Evolutionary conservation across 2,113 vertebrate genomes (phyloP), one percentile per base, ranked within the genome.

Genomic region (Serilophus lunatus): DNA sequence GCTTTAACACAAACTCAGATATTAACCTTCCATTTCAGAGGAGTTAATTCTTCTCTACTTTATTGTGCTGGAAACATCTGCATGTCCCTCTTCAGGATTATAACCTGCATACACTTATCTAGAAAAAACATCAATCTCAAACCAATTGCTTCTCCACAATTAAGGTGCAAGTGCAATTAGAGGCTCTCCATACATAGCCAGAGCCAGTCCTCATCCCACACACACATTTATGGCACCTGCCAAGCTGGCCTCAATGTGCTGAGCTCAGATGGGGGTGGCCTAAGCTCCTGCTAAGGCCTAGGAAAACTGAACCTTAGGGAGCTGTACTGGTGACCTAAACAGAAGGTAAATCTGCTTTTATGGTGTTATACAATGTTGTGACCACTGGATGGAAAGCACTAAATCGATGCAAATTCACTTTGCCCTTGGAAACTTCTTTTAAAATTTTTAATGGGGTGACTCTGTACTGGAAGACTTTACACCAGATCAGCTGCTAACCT

Each of bases 401-500:
- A 28, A 56, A 50, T n/a, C 64, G n/a, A 36, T 33, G 35, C 26
- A 74, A 88, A 86, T 66, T 72, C 66, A 69, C 10, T 72, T 78
- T 59, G 15, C 44, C 29, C 82, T 57, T 74, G 18, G 40, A 71
- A 57, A 47, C 36, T 84, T 64, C 13, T 87, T 86, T 72, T 18
- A 45, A 72, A n/a, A 6, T 18, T 54, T 66, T 82, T 90, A 69
- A 76, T 61, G 50, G 79, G 59, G 70, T 82, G 74, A 69, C 66
- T 82, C 89, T 69, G n/a, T 40, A 20, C 54, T 77, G 63, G 53
- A 82, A 94, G 87, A 20, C n/a, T 92, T 93, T 42, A 77, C 13
- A 6, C 54, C 71, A 86, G 71, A 74, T 92, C 92, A 93, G 90
- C 75, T 93, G 79, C 90, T 94, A 93, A 95, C 93, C 96, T 86